These are phyloP conservation scores for Microhierax caerulescens DNA, from an alignment of 2,797 vertebrate species.

Conservation along the genomic window DNA sequence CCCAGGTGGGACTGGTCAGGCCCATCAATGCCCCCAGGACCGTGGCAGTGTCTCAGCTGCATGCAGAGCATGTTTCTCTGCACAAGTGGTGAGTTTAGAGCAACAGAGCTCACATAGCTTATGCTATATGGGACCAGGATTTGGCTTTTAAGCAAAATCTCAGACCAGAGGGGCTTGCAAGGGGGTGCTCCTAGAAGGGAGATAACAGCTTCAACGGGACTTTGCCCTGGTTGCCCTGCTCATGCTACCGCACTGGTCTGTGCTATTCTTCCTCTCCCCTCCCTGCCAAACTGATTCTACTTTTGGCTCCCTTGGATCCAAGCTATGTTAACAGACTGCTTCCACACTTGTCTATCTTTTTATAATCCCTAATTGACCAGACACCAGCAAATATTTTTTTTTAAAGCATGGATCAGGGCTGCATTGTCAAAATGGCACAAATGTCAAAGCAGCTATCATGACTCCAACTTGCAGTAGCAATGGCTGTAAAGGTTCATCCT, in stretches of 20 bases:
- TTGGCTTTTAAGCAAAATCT: neutral
- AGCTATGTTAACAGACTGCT: neutral
- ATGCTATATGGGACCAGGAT: neutral
- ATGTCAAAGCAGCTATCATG: neutral
- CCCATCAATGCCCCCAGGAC: neutral
- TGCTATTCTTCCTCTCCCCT: neutral
- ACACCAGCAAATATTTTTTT: neutral
- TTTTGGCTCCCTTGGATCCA: neutral
- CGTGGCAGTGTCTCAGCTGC: neutral
- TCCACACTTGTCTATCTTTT: neutral
- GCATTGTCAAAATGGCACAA: neutral
- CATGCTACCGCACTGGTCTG: neutral
- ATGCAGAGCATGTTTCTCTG: neutral
- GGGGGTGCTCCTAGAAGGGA: neutral
- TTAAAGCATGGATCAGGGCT: neutral
- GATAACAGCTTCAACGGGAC: neutral
- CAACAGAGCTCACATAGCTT: neutral
- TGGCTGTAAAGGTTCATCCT: neutral
- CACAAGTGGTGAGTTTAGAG: neutral
- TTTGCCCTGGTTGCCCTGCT: neutral
- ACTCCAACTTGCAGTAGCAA: neutral
- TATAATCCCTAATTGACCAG: neutral
- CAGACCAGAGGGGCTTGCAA: neutral
- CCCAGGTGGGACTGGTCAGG: neutral
- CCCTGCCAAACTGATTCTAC: neutral